These are phyloP conservation scores for Plumapathes pennacea DNA, from an alignment of 92 coral and sea anemone genomes.

Conservation along the genomic window DNA sequence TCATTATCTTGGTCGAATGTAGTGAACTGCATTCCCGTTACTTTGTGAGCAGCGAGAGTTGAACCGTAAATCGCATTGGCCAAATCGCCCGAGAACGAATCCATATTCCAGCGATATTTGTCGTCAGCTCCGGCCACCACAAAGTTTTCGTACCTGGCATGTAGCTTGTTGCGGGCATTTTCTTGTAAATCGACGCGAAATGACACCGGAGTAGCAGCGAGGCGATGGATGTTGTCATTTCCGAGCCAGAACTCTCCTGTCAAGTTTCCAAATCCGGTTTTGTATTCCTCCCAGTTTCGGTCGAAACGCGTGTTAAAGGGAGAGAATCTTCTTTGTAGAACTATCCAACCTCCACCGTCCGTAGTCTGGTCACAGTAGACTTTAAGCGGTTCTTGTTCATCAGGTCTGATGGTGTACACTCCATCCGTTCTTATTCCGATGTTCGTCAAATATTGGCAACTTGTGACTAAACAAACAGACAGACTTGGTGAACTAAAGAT, in stretches of 20 bases:
- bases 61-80: conserved; percentile 20
- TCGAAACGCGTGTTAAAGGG: conserved; percentile 18
- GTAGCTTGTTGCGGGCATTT: conserved; percentile 1
- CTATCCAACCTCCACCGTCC: conserved; percentile 48
- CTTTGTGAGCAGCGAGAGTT: not conserved
- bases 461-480: no score
- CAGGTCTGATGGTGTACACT: no score
- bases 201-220: conserved; percentile 11
- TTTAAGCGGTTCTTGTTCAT: no score
- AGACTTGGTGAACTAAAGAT: no score
- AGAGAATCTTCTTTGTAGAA: conserved; percentile 20
- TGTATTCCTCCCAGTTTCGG: conserved; percentile 29
- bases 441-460: no score
- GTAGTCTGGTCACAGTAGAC: conserved; percentile 48
- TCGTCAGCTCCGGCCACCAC: conserved; percentile 17
- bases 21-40: conserved; percentile 49
- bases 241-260: conserved; percentile 35
- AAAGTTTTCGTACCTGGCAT: conserved; percentile 17
- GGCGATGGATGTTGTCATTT: conserved; percentile 8
- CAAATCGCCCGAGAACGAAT: conserved; percentile 13
- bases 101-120: conserved; percentile 21
- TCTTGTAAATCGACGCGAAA: conserved; percentile 26
- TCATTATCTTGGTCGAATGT: conserved; percentile 54
- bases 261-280: conserved; percentile 32
- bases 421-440: no score